A percentile compares a stretch with the other conserved stretches of the same genome.
Evolutionary conservation across 2,888 invertebrate species (phyloP).

Genomic region (Auanema freiburgensis): DNA sequence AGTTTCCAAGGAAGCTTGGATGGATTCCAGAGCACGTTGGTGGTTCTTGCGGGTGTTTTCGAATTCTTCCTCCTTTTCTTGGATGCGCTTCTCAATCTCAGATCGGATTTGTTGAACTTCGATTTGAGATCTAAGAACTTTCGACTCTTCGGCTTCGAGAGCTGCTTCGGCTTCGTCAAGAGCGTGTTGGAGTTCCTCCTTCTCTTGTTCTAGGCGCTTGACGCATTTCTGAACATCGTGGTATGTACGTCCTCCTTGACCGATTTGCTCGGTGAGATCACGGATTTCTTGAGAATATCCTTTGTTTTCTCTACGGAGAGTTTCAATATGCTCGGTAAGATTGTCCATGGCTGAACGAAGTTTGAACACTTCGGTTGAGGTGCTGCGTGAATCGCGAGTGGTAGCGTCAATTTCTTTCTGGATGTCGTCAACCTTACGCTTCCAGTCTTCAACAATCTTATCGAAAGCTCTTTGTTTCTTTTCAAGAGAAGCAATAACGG

Average conservation of each 20-base stretch:
- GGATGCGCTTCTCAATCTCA: constrained; percentile 98
- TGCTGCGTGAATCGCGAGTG: constrained; percentile 97
- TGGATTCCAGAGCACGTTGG: constrained; percentile 98
- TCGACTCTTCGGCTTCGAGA: constrained; percentile 99
- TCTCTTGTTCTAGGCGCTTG: constrained; percentile 97
- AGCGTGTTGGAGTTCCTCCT: constrained; percentile 90
- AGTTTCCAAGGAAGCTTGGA: constrained; percentile 96
- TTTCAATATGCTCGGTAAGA: constrained; percentile 76
- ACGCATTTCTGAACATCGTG: constrained; percentile 98
- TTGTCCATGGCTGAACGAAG: constrained; percentile 59
- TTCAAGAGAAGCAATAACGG: constrained; percentile 81
- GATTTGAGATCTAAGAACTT: constrained; percentile 69
- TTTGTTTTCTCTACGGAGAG: constrained; percentile 98
- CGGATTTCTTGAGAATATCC: constrained; percentile 65
- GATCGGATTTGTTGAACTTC: constrained; percentile 97
- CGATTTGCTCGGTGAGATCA: constrained; percentile 88
- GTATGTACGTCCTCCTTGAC: constrained; percentile 82
- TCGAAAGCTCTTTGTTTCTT: constrained; percentile 99
- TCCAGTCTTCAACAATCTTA: constrained; percentile 94
- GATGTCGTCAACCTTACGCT: constrained; percentile 81
- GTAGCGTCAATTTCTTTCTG: constrained; percentile 96
- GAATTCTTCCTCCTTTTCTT: constrained; percentile 99
- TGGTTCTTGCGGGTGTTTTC: constrained; percentile 84
- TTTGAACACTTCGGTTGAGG: constrained; percentile 90
- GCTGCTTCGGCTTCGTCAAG: constrained; percentile 85